Conservation (phyloP, 2,888 invertebrate genomes). For the Chrysolina haemoptera region DNA sequence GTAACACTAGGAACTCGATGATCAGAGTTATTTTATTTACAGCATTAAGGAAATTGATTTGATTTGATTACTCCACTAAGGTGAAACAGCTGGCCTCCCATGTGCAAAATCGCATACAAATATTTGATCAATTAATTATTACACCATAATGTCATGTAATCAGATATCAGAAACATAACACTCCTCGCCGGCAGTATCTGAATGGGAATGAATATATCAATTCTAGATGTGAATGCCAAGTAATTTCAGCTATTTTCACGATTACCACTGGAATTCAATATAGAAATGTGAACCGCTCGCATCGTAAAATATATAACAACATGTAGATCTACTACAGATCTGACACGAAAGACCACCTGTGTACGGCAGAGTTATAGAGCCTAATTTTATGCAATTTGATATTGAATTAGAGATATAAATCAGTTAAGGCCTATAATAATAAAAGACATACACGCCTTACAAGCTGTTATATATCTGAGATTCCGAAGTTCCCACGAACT, state of each 20-base stretch:
- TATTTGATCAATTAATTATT: constrained; percentile 4
- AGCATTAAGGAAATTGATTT: too few species aligned
- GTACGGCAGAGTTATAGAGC: constrained; percentile 22
- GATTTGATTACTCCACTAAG: too few species aligned
- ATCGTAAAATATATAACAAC: constrained; percentile 30
- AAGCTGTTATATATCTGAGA: constrained; percentile 2
- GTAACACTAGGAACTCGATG: too few species aligned
- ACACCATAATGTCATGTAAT: constrained; percentile 12
- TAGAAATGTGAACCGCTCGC: background rate
- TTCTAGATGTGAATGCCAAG: constrained; percentile 17
- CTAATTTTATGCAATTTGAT: constrained; percentile 37
- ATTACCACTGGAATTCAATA: constrained; percentile 12
- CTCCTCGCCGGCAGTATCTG: background rate
- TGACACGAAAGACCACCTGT: constrained; percentile 36
- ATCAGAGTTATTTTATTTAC: background rate
- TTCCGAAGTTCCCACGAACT: constrained; percentile 26
- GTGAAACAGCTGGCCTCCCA: too few species aligned
- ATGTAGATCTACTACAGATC: constrained; percentile 25
- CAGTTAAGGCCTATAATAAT: constrained; percentile 31
- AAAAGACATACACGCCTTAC: constrained; percentile 29
- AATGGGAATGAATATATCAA: constrained; percentile 16
- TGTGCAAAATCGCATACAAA: background rate
- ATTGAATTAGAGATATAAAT: constrained; percentile 37
- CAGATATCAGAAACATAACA: constrained; percentile 20
- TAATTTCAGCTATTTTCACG: constrained; percentile 14